Evolutionary conservation across 2,888 invertebrate genomes (phyloP), one percentile per base, ranked within the genome.

Genomic region (Adelphocoris suturalis): DNA sequence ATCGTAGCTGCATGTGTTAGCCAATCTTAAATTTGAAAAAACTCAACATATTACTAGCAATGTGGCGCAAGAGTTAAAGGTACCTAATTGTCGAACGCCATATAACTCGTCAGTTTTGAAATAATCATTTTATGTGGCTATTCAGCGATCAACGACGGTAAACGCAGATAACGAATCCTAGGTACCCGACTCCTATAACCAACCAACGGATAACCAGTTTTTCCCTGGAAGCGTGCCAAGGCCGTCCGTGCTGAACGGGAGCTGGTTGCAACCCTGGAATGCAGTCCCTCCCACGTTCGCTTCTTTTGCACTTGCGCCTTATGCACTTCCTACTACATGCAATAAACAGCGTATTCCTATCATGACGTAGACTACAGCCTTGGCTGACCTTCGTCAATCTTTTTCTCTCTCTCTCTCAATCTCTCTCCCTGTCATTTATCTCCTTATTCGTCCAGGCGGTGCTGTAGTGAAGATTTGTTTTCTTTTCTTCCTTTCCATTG

Each of bases 321-420:
- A 52, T 68, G 68, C 68, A 68, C 68, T 68, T 68, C 68, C 23
- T 27, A 27, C 68, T 12, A 52, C 12, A 68, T 68, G 23, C 68
- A 68, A 23, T 23, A 19, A 19, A 12, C 37, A 4, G 37, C 37
- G 37, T 37, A 37, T 68, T 68, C 19, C 23, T 68, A 5, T 19
- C 19, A 27, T 68, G 68, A 68, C 68, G 68, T 13, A 13, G 68
- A 52, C 68, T 23, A 68, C 23, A 68, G 68, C 68, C 68, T 68
- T 68, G 68, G 11, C 23, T 9, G 68, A 68, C 68, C 68, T 68
- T 68, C 68, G 68, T 27, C 23, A 68, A 23, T 68, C 68, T 23
- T n/a, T 13, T 68, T 68, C 23, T 68, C n/a, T 57, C 16, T 16
- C n/a, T 57, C n/a, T 57, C 16, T 52, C n/a, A n/a, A n/a, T n/a